Conservation (phyloP, 2,797 vertebrate genomes). For the Knipowitschia caucasica region DNA sequence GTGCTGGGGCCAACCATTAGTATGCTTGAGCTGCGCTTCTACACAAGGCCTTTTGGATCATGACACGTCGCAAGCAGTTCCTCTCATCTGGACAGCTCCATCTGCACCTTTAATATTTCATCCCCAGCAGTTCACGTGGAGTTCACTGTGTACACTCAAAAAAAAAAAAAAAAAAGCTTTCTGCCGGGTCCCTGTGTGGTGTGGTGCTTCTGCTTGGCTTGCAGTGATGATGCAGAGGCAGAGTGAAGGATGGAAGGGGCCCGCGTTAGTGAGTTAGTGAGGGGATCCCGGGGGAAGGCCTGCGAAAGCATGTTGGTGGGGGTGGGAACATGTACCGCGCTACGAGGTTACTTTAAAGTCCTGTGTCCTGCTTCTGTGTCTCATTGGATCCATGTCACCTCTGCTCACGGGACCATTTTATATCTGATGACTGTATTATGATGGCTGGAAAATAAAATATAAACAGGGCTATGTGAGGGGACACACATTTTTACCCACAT, state of each 20-base stretch:
- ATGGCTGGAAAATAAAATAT: constrained; percentile 74
- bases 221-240: constrained; percentile 85
- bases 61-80: constrained; percentile 93
- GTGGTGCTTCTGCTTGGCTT: constrained; percentile 89
- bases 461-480: too few species aligned
- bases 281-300: constrained; percentile 83
- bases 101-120: constrained; percentile 99
- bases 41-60: constrained; percentile 92
- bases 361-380: constrained; percentile 87
- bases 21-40: constrained; percentile 91
- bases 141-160: constrained; percentile 87
- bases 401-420: constrained; percentile 41
- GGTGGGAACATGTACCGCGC: constrained; percentile 87
- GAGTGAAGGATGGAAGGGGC: constrained; percentile 71
- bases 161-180: constrained; percentile 85
- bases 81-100: constrained; percentile 98
- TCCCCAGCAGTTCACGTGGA: constrained; percentile 88
- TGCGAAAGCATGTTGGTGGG: constrained; percentile 79
- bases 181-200: constrained; percentile 84
- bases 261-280: constrained; percentile 66
- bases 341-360: constrained; percentile 87
- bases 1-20: constrained; percentile 85
- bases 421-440: constrained; percentile 77
- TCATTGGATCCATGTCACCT: constrained; percentile 97
- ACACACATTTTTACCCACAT: too few species aligned